A percentile compares a stretch with the other conserved stretches of the same genome.
Evolutionary conservation across 1,140 invertebrate species (phyloP).

Genomic region (Temnothorax nylanderi): DNA sequence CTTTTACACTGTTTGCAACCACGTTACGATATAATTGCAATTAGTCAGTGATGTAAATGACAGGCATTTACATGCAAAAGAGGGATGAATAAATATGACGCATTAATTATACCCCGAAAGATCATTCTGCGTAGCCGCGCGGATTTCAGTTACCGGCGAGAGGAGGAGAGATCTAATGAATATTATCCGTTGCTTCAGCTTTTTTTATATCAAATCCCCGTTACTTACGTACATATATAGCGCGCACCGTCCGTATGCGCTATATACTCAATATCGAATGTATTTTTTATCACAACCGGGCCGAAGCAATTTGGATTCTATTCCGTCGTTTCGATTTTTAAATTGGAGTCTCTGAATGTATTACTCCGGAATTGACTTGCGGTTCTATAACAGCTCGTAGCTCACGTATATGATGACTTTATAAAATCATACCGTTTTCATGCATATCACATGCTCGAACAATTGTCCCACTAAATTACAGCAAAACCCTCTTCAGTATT

Average conservation of each 20-base stretch:
- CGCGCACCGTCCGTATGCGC: background rate
- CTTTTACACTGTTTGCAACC: conserved; percentile 54
- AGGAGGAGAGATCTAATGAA: conserved; percentile 29
- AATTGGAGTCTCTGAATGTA: conserved; percentile 55
- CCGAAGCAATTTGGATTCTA: conserved; percentile 58
- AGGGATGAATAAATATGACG: conserved; percentile 60
- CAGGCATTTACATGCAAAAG: conserved; percentile 57
- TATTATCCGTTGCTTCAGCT: conserved; percentile 12
- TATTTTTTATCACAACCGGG: conserved; percentile 51
- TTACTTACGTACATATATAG: background rate
- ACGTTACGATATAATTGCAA: conserved; percentile 61
- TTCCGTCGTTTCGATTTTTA: conserved; percentile 58
- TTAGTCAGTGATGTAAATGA: conserved; percentile 59
- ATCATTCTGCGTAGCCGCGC: conserved; percentile 35
- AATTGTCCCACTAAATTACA: background rate
- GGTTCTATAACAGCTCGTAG: conserved; percentile 55
- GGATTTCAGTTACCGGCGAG: conserved; percentile 34
- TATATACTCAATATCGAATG: conserved; percentile 40
- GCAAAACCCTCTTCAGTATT: background rate
- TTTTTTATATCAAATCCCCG: conserved; percentile 50
- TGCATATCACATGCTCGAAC: conserved; percentile 15
- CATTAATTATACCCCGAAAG: conserved; percentile 49
- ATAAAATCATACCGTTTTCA: conserved; percentile 45
- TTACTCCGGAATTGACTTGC: conserved; percentile 47
- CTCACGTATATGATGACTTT: conserved; percentile 46